Evolutionary conservation across 2,888 invertebrate genomes (phyloP).

Genomic region (Apomyelois bistriatella): DNA sequence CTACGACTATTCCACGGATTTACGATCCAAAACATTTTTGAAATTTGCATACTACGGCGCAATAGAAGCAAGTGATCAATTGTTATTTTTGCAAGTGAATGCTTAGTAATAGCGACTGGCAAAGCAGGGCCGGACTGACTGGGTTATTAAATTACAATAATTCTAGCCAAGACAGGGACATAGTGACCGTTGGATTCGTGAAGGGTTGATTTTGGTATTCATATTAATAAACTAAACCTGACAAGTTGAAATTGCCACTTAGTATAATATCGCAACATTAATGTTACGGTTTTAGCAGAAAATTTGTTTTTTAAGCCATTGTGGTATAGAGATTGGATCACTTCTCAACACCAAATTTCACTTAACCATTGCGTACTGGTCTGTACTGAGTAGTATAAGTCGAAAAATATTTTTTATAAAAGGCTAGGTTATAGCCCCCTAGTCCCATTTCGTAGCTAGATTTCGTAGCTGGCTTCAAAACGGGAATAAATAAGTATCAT

Average conservation of each 20-base stretch:
- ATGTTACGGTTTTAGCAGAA: not conserved
- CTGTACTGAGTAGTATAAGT: too few species aligned
- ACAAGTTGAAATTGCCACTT: not conserved
- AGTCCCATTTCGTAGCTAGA: too few species aligned
- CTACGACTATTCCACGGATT: slow-evolving; percentile 39
- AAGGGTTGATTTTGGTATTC: not conserved
- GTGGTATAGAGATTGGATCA: too few species aligned
- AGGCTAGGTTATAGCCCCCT: too few species aligned
- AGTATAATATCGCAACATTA: not conserved
- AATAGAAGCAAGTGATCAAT: slow-evolving; percentile 69
- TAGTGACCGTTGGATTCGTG: slow-evolving; percentile 27
- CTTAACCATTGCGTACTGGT: too few species aligned
- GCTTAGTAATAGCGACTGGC: slow-evolving; percentile 46
- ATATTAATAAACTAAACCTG: not conserved
- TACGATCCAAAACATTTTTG: slow-evolving; percentile 51
- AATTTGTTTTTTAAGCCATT: not conserved
- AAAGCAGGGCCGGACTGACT: slow-evolving; percentile 25
- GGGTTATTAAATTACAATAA: slow-evolving; percentile 75
- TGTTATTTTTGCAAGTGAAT: slow-evolving; percentile 60
- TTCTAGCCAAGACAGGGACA: slow-evolving; percentile 28
- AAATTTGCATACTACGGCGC: slow-evolving; percentile 40
- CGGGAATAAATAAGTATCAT: too few species aligned
- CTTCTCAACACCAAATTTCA: too few species aligned
- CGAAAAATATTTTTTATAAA: too few species aligned
- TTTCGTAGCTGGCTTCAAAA: too few species aligned